A percentile compares a stretch with the other conserved stretches of the same genome.
Evolutionary conservation across 1,140 invertebrate genomes (phyloP).

Genomic region (Hyles vespertilio): DNA sequence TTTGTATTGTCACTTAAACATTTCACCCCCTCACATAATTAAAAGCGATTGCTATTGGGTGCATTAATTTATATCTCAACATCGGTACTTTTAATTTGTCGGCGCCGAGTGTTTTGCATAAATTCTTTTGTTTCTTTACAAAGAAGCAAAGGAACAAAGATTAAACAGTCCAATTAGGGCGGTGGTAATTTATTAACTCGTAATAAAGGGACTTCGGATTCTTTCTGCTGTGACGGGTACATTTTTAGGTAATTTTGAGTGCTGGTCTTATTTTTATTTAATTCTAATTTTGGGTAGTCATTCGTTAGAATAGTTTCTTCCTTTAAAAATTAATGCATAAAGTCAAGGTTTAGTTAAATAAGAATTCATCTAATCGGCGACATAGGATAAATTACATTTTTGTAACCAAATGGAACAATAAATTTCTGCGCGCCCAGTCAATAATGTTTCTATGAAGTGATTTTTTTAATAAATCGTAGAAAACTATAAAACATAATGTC

Average conservation of each 20-base stretch:
- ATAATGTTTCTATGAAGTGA: conserved; percentile 1
- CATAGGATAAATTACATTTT: no score
- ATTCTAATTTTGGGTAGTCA: neutral
- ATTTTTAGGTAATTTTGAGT: no score
- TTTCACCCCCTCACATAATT: conserved; percentile 39
- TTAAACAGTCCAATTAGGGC: conserved; percentile 54
- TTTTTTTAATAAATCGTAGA: conserved; percentile 24
- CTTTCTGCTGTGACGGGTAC: neutral
- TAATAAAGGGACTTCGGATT: conserved; percentile 36
- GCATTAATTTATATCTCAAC: conserved; percentile 61
- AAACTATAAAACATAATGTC: conserved; percentile 41
- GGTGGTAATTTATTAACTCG: conserved; percentile 60
- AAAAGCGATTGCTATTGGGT: conserved; percentile 58
- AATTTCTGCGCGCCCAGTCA: no score
- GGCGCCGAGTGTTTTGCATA: conserved; percentile 63
- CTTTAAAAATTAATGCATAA: no score
- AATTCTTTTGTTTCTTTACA: conserved; percentile 46
- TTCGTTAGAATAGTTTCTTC: neutral
- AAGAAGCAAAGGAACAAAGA: conserved; percentile 31
- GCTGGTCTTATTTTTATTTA: no score
- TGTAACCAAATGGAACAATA: no score
- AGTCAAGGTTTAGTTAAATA: no score
- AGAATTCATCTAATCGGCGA: no score
- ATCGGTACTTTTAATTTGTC: conserved; percentile 65
- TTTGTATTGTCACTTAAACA: no score